Conservation (phyloP, 1,140 invertebrate genomes). For the Solenopsis fugax region DNA sequence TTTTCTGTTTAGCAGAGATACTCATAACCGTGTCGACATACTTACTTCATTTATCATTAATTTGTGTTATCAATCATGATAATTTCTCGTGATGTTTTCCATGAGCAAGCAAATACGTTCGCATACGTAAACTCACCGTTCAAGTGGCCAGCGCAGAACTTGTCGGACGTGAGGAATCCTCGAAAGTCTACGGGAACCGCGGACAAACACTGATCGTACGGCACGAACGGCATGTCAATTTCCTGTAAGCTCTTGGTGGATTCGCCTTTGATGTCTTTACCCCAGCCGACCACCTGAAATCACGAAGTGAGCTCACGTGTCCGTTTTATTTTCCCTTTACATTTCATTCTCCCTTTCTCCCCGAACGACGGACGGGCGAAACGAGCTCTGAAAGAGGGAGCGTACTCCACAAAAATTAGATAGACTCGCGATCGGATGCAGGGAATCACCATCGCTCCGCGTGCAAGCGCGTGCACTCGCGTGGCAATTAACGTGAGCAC, state of each 20-base stretch:
- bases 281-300: constrained; percentile 75
- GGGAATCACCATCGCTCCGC: background rate
- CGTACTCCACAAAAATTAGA: constrained; percentile 13
- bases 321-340: constrained; percentile 7
- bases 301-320: constrained; percentile 4
- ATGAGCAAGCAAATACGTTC: background rate
- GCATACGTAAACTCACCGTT: constrained; percentile 71
- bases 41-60: background rate
- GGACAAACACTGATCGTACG: constrained; percentile 70
- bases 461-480: background rate
- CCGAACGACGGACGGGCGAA: background rate
- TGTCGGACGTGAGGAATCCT: constrained; percentile 75
- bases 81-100: background rate
- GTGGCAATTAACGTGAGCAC: constrained; percentile 10
- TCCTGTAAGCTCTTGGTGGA: constrained; percentile 70
- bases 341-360: background rate
- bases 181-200: constrained; percentile 73
- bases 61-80: background rate
- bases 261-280: constrained; percentile 67
- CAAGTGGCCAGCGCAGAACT: constrained; percentile 76
- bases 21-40: no score
- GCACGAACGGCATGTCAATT: constrained; percentile 73
- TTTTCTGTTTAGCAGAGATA: background rate
- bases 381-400: background rate
- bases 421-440: background rate